phyloP scores from a whole-genome alignment of 2,113 vertebrate genomes.

The Mixornis gularis region DNA sequence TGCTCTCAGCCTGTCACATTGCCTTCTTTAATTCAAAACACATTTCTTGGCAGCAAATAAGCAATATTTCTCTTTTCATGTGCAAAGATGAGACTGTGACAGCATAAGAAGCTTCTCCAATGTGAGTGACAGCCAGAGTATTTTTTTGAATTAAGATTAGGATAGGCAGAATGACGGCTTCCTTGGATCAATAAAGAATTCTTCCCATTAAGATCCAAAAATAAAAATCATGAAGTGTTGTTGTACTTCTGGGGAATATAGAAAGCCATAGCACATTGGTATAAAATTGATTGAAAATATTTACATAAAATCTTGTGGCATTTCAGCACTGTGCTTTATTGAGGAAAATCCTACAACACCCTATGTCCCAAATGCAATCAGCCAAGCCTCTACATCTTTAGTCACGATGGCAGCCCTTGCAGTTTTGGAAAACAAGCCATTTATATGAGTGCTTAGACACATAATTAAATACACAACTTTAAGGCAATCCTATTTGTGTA shows the following conservation, averaged over 20 bases:
- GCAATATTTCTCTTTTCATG: constrained; percentile 61
- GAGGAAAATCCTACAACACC: not conserved
- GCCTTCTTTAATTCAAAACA: constrained; percentile 44
- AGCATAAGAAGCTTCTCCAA: constrained; percentile 55
- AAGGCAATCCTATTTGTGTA: not conserved
- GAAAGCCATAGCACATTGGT: not conserved
- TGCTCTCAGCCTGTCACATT: constrained; percentile 42
- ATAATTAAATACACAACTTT: not conserved
- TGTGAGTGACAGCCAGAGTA: constrained; percentile 52
- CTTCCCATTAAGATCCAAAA: constrained; percentile 12
- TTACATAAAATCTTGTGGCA: not conserved
- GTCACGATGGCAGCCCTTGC: not conserved
- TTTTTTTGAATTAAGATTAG: constrained; percentile 57
- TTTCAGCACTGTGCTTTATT: not conserved
- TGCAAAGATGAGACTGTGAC: constrained; percentile 56
- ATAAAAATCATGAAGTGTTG: constrained; percentile 6
- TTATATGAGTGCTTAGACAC: not conserved
- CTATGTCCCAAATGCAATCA: not conserved
- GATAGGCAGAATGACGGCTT: constrained; percentile 34
- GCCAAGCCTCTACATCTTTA: not conserved
- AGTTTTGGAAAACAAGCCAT: not conserved
- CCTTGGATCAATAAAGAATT: constrained; percentile 33
- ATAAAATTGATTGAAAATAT: constrained; percentile 8
- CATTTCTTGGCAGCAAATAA: constrained; percentile 62
- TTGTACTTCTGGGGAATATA: not conserved